Base-by-base conservation (phyloP, 2,113 vertebrate species). In the Sakesphorus luctuosus region DNA sequence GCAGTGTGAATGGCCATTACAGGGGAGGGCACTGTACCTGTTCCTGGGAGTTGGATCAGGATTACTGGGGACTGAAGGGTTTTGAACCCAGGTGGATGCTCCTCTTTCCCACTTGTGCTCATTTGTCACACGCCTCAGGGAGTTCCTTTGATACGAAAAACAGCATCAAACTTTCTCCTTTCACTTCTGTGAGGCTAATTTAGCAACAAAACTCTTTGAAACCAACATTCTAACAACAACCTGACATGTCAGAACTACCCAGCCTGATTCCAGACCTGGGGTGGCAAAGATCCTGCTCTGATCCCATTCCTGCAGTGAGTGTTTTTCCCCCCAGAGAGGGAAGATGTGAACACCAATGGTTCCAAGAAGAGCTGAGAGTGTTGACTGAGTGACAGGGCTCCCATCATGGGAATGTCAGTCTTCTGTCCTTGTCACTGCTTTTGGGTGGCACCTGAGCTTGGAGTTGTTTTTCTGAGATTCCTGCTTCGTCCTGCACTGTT, bases 401-500 rank as follows among this genome's bases (percentile, higher is more conserved):
- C 95, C 77, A 10, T 97, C 97, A 98, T 0, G 97, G 96, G 80
- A 97, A 76, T 5, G 96, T 94, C 95, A 96, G 69, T 83, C 92
- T 91, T 80, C 84, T 97, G 96, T 97, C 97, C 93, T 97, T 96
- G 63, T 97, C 95, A 21, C 93, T 95, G 79, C 74, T 84, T 97
- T 77, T 97, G 97, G 98, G 95, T 26, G 97, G 98, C 97, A 97
- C 98, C 98, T 98, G 97, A 98, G 98, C 96, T 97, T 96, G 98
- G 97, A 97, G 97, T 93, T 97, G 98, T 97, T 97, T 97, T 89
- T 97, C 97, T 96, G 98, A 97, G 90, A 97, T 95, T 97, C 93
- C 96, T 96, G 98, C 96, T 96, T 97, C 98, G 96, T 98, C 98
- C 97, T 95, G 98, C 98, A 97, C 97, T 72, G 99, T 99, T 98